Evolutionary conservation across 1,140 invertebrate species (phyloP).

Genomic region (Drosophila repleta): DNA sequence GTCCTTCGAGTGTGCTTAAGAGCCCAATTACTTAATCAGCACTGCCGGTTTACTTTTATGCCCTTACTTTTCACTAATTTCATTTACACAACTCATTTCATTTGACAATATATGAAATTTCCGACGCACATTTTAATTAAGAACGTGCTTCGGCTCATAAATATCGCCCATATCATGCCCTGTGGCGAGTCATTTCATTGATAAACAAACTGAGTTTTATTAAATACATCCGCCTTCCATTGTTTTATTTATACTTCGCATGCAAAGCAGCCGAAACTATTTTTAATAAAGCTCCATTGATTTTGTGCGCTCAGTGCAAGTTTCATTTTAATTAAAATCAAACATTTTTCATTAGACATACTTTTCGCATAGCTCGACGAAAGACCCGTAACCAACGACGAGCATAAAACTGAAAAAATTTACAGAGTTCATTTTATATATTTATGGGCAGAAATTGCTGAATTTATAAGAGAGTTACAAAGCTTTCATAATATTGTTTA

Average conservation of each 20-base stretch:
- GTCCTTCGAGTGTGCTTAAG: slow-evolving; percentile 7
- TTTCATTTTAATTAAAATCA: slow-evolving; percentile 50
- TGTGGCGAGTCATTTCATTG: background rate
- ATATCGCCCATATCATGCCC: background rate
- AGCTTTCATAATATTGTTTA: no score
- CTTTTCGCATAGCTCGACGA: slow-evolving; percentile 22
- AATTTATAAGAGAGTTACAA: no score
- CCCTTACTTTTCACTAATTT: slow-evolving; percentile 66
- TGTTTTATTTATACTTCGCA: background rate
- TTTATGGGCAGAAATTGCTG: no score
- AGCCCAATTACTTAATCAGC: slow-evolving; percentile 19
- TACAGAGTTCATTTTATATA: background rate
- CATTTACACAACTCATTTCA: slow-evolving; percentile 52
- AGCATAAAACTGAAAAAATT: background rate
- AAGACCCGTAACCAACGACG: background rate
- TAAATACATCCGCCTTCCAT: background rate
- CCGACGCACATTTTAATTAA: slow-evolving; percentile 53
- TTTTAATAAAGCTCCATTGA: slow-evolving; percentile 36
- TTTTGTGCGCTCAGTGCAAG: background rate
- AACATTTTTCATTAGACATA: slow-evolving; percentile 57
- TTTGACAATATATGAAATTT: slow-evolving; percentile 48
- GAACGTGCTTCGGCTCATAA: slow-evolving; percentile 2
- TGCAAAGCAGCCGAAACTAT: slow-evolving; percentile 2
- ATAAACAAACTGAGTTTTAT: slow-evolving; percentile 12
- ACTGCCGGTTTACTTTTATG: slow-evolving; percentile 43